phyloP scores from a whole-genome alignment of 2,797 vertebrate genomes.

The Oophaga sylvatica region DNA sequence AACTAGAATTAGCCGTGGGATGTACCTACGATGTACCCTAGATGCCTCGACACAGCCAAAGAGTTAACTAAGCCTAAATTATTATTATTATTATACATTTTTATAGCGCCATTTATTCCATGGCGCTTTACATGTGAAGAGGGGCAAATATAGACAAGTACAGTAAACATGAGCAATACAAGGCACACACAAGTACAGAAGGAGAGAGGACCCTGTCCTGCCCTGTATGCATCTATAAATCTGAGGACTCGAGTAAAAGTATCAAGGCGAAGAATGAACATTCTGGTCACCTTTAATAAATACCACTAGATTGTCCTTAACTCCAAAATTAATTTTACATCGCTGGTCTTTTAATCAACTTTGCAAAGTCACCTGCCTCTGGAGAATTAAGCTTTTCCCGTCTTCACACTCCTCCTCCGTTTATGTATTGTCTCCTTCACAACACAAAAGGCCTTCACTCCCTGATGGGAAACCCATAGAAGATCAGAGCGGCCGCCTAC shows the following conservation, averaged over 20 bases:
- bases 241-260: background rate
- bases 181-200: no score
- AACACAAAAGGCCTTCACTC: slow-evolving; percentile 15
- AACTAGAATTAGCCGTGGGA: no score
- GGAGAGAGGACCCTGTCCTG: no score
- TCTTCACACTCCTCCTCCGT: background rate
- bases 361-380: slow-evolving; percentile 37
- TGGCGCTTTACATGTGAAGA: no score
- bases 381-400: background rate
- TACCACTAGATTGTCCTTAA: background rate
- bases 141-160: no score
- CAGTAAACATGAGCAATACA: no score
- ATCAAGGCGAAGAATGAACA: background rate
- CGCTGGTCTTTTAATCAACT: slow-evolving; percentile 31
- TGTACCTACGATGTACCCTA: no score
- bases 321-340: slow-evolving; percentile 1
- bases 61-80: no score
- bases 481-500: slow-evolving; percentile 31
- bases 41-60: no score
- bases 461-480: background rate
- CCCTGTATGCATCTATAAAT: no score
- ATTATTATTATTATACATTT: no score
- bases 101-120: no score
- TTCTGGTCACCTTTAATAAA: background rate
- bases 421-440: background rate